These are phyloP conservation scores for Florisuga fusca DNA, from an alignment of 2,797 vertebrate genomes.

Conservation along the genomic window DNA sequence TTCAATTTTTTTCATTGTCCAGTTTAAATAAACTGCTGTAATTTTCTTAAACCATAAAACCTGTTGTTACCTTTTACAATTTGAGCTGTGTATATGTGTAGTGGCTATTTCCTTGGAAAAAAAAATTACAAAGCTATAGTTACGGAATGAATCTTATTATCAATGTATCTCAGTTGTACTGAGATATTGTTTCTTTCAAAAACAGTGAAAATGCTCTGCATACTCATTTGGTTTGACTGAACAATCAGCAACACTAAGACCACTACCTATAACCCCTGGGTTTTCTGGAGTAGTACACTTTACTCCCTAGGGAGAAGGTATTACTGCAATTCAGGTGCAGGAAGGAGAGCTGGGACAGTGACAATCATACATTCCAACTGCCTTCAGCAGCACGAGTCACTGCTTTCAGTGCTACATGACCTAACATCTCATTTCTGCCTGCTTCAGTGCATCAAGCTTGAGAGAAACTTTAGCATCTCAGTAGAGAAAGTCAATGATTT, in stretches of 20 bases:
- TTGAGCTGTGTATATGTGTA: too few relatives aligned
- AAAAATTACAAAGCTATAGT: too few relatives aligned
- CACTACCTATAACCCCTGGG: rapidly evolving
- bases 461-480: neutral
- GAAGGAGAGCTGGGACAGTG: neutral
- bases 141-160: neutral
- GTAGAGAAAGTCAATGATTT: neutral
- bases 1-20: too few relatives aligned
- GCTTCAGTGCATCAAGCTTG: neutral
- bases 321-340: neutral
- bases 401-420: too few relatives aligned
- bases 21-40: too few relatives aligned
- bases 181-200: neutral
- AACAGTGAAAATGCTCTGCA: neutral
- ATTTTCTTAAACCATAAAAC: too few relatives aligned
- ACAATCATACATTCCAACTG: neutral
- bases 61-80: too few relatives aligned
- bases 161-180: neutral
- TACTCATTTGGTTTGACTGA: neutral
- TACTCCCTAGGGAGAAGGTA: neutral
- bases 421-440: neutral
- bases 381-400: rapidly evolving
- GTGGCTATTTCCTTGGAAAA: too few relatives aligned
- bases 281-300: neutral
- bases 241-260: neutral